Base-by-base conservation (phyloP, 2,888 invertebrate species). In the Amiota mariae region DNA sequence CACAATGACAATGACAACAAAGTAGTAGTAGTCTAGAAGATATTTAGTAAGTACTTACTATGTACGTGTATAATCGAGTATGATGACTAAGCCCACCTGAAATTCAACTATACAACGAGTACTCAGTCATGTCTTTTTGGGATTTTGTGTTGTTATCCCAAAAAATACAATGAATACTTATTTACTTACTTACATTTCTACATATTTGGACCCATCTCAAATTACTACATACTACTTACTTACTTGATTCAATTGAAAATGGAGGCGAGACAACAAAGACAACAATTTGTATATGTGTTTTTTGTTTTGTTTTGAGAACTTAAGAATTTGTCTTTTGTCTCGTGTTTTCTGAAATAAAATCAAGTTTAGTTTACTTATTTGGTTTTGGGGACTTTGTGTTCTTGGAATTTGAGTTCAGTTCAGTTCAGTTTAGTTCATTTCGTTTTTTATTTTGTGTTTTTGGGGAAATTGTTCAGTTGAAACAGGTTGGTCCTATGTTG, bases 161-260 rank as follows among this genome's bases (percentile, higher is more conserved):
- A 36, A 36, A 36, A 36, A 36, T 36, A 36, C 36, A 36, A 36
- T 36, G 36, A 36, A 2, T 36, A 36, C 36, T 36, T 36, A 36
- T 36, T 20, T 59, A 15, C 59, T 15, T 59, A 18, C 59, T 18
- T 18, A 12, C 20, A 10, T 20, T 59, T 18, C 59, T 15, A n/a
- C 59, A n/a, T 64, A 54, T 68, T 51, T 51, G 48, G 51, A 68
- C 67, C 67, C 67, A 24, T 49, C 67, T 68, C 67, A 68, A 68
- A 51, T 68, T 68, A 68, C 36, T 36, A 2, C 36, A 36, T 6
- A 36, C 36, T 36, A 36, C 67, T 47, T 48, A 54, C 24, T 54
- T 36, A 36, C 67, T 47, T 48, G 67, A 51, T 54, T 68, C 67
- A 68, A 68, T 68, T 68, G 67, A 54, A 68, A 68, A 54, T 24